Base-by-base conservation (phyloP, 2,113 vertebrate species). In the Brachyhypopomus gauderio region DNA sequence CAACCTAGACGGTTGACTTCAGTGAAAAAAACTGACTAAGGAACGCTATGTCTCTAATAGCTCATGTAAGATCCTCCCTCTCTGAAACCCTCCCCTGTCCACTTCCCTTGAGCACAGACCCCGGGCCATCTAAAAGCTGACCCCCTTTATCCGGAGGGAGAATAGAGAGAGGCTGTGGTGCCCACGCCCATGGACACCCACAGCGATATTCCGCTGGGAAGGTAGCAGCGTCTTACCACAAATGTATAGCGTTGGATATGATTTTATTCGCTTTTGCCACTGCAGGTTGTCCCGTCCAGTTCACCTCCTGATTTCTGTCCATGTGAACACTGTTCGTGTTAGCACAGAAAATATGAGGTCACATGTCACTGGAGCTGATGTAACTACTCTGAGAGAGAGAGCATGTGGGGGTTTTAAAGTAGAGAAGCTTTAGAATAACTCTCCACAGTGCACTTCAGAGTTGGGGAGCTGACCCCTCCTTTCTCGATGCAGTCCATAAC, bases 151-250 rank as follows among this genome's bases (percentile, higher is more conserved):
- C 80, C 45, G 38, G 58, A 69, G 71, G 71, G 80, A 60, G 60
- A 25, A 19, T 23, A 84, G 25, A 69, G 41, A 64, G 56, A 78
- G 60, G 30, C 30, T 23, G 36, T 76, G 77, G 67, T 38, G 56
- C 66, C 75, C 78, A 80, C 85, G 75, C 81, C 83, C 75, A 74
- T 62, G 85, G 79, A 85, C 85, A 85, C 83, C 82, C 85, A 85
- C 83, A 55, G 62, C 3, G 85, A 63, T 22, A 66, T 74, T 72
- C 78, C 27, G 12, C n/a, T 67, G 72, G 70, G 70, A 81, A 64
- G 45, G 70, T 34, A 72, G 38, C 72, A 22, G 59, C 48, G 41
- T 79, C 77, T 64, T 85, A 55, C 30, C 19, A 78, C 55, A 64
- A 66, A 77, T 52, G 82, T 56, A 67, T 14, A 63, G 77, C 22